A percentile compares a stretch with the other conserved stretches of the same genome.
Evolutionary conservation across 1,140 invertebrate species (phyloP).

Genomic region (Macrobrachium nipponense): DNA sequence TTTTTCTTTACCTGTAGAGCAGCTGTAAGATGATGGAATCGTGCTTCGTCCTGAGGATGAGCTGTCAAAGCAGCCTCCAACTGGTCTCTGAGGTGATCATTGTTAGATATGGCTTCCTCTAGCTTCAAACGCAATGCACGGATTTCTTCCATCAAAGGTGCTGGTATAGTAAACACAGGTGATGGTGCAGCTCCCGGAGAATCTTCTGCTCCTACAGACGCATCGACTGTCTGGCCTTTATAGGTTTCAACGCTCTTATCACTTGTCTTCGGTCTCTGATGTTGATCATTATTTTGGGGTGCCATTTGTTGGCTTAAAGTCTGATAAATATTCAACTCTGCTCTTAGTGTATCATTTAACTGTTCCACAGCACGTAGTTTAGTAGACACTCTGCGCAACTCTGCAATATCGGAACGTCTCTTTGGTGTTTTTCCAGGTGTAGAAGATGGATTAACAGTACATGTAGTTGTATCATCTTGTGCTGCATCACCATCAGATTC

Average conservation of each 20-base stretch:
- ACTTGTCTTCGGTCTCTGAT: conserved; percentile 25
- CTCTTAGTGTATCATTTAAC: conserved; percentile 68
- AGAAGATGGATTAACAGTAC: conserved; percentile 19
- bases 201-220: conserved; percentile 46
- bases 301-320: conserved; percentile 54
- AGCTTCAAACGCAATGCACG: conserved; percentile 67
- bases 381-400: conserved; percentile 65
- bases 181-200: conserved; percentile 15
- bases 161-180: conserved; percentile 44
- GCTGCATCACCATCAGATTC: conserved; percentile 61
- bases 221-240: conserved; percentile 29
- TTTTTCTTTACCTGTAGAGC: conserved; percentile 43
- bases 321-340: conserved; percentile 67
- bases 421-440: conserved; percentile 49
- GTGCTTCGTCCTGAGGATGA: conserved; percentile 51
- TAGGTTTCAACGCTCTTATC: conserved; percentile 43
- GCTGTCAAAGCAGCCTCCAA: conserved; percentile 65
- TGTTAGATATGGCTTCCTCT: conserved; percentile 68
- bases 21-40: conserved; percentile 50
- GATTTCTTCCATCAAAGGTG: conserved; percentile 68
- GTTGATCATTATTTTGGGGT: neutral
- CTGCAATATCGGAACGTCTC: conserved; percentile 61
- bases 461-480: conserved; percentile 18
- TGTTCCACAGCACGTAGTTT: conserved; percentile 66
- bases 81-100: conserved; percentile 67